Base-by-base conservation (phyloP, 2,797 vertebrate genomes). In the Hipposideros larvatus region DNA sequence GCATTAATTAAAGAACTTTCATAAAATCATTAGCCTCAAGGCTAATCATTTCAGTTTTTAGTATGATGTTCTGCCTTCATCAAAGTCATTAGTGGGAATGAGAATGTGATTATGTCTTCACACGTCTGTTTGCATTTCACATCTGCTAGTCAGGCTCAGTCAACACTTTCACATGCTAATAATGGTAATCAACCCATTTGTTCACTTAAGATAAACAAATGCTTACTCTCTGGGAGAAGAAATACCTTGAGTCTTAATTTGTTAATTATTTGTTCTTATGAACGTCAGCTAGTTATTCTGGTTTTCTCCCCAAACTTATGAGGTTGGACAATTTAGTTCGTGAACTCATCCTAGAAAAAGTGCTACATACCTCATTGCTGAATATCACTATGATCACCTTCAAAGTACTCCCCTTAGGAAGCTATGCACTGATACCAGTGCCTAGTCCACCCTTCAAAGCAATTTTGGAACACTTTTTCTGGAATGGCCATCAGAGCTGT, bases 131-230 rank as follows among this genome's bases (percentile, higher is more conserved):
- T 86, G 74, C 80, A 46, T 63, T 80, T 91, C 93, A 34, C 92
- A 96, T 95, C 86, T 77, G 86, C 73, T 84, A 63, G 70, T 46
- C 37, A 57, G 95, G 82, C 59, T 97, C 83, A 59, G 96, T 94
- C 96, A 97, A 89, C 75, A 74, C 31, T n/a, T 91, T 46, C 41
- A 48, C 7, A 0, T 86, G 82, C 86, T 80, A 66, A 73, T 89
- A 59, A 93, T 84, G 55, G 28, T 93, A 89, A 96, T 96, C 92
- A 96, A 84, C 91, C 80, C 95, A 95, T 96, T 95, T 92, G 91
- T 94, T 96, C 86, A 61, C 46, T 83, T 83, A 88, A 96, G 79
- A 95, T 77, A 95, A 92, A 94, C 77, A 95, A 28, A 87, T 34
- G 53, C 61, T 94, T 91, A 86, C 65, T 94, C 94, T 93, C 86